Evolutionary conservation across 2,113 vertebrate genomes (phyloP).

Genomic region (Zapus hudsonius): DNA sequence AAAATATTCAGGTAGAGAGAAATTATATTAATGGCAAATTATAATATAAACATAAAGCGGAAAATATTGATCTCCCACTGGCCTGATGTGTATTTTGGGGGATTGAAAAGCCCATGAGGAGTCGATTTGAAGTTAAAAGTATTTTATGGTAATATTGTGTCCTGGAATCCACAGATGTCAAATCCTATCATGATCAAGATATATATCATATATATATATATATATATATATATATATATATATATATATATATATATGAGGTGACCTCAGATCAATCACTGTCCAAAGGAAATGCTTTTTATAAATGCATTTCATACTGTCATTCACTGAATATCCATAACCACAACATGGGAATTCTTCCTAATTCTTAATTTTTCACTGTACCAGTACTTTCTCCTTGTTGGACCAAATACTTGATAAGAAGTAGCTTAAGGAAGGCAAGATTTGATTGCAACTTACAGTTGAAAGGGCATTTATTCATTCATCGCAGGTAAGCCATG

Average conservation of each 20-base stretch:
- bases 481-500: too few species aligned
- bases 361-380: too few species aligned
- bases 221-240: too few species aligned
- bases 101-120: neutral
- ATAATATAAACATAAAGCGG: neutral
- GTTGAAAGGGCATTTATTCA: too few species aligned
- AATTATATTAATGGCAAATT: neutral
- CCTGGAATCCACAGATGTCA: neutral
- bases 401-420: too few species aligned
- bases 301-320: neutral
- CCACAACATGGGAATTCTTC: neutral
- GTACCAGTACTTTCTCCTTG: too few species aligned
- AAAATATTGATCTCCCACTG: neutral
- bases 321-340: neutral
- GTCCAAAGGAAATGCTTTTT: neutral
- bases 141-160: neutral
- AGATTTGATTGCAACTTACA: too few species aligned
- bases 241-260: neutral
- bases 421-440: too few species aligned
- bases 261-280: neutral
- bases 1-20: neutral
- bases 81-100: neutral
- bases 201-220: too few species aligned
- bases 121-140: neutral
- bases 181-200: neutral